A percentile compares a stretch with the other conserved stretches of the same genome.
phyloP scores from a whole-genome alignment of 1,140 invertebrate species.

The Listronotus oregonensis region DNA sequence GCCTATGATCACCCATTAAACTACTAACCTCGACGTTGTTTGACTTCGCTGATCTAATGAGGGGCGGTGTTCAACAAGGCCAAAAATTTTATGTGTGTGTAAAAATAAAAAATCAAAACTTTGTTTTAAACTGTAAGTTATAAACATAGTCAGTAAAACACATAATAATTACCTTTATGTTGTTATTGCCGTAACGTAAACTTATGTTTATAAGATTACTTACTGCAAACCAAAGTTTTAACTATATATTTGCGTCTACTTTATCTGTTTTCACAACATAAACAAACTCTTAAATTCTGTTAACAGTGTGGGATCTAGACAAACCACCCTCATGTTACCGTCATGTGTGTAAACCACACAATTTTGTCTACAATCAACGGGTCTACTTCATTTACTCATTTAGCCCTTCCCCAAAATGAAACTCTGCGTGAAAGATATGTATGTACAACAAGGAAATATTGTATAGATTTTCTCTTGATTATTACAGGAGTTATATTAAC shows the following conservation, averaged over 20 bases:
- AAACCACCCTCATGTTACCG: slow-evolving; percentile 28
- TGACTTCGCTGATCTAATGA: no score
- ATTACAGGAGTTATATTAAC: slow-evolving; percentile 11
- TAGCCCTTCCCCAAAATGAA: slow-evolving; percentile 36
- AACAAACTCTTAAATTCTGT: slow-evolving; percentile 29
- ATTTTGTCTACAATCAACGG: slow-evolving; percentile 29
- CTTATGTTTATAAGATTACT: slow-evolving; percentile 1
- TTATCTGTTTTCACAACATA: slow-evolving; percentile 16
- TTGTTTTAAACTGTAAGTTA: neutral
- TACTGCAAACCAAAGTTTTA: slow-evolving; percentile 14
- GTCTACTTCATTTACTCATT: slow-evolving; percentile 44
- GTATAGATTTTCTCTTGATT: no score
- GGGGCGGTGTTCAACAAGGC: no score
- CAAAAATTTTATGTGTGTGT: no score
- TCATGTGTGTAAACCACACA: slow-evolving; percentile 32
- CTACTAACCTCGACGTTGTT: no score
- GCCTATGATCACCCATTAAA: no score
- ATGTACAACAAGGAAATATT: slow-evolving; percentile 22
- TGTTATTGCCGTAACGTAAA: neutral
- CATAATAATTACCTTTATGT: neutral
- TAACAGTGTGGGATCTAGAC: slow-evolving; percentile 28
- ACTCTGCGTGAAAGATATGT: slow-evolving; percentile 45
- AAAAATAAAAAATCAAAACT: no score
- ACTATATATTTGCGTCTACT: slow-evolving; percentile 18
- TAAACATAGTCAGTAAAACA: neutral